Evolutionary conservation across 2,888 invertebrate species (phyloP).

Genomic region (Nasonia oneida): DNA sequence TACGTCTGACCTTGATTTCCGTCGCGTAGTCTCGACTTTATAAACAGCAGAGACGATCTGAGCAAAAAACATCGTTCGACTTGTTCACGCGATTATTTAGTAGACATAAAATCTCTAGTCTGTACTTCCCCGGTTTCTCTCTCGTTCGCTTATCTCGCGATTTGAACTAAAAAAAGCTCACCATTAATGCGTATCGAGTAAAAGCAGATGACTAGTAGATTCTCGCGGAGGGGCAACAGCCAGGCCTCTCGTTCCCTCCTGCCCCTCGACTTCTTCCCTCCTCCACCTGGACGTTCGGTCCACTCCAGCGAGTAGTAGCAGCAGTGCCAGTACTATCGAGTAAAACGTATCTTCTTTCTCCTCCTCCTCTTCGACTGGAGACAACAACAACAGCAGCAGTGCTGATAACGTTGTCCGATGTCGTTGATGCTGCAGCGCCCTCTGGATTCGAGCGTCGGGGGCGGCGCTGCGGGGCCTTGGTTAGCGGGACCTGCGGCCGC

Average conservation of each 20-base stretch:
- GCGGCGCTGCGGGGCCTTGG: slow-evolving; percentile 16
- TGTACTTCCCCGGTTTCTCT: background rate
- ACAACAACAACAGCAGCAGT: no score
- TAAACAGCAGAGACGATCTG: no score
- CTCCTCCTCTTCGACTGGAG: background rate
- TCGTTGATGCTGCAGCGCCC: background rate
- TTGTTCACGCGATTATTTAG: no score
- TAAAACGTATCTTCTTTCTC: background rate
- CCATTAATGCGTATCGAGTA: slow-evolving; percentile 58
- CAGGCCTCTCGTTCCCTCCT: background rate
- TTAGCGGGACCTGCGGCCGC: slow-evolving; percentile 39
- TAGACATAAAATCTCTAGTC: background rate
- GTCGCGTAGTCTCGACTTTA: no score
- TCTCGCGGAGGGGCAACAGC: slow-evolving; percentile 20
- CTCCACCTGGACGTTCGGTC: background rate
- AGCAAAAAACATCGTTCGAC: no score
- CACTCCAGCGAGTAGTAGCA: background rate
- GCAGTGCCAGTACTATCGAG: background rate
- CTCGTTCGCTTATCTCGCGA: background rate
- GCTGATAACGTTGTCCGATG: background rate
- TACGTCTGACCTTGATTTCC: no score
- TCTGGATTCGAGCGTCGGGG: background rate
- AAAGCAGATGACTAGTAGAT: slow-evolving; percentile 61
- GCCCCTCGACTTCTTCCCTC: background rate
- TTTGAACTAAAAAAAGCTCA: background rate